Percentiles rank a stretch among this genome's conserved stretches.
These are phyloP conservation scores for Chiloscyllium plagiosum DNA, from an alignment of 2,113 vertebrate genomes.

Conservation along the genomic window DNA sequence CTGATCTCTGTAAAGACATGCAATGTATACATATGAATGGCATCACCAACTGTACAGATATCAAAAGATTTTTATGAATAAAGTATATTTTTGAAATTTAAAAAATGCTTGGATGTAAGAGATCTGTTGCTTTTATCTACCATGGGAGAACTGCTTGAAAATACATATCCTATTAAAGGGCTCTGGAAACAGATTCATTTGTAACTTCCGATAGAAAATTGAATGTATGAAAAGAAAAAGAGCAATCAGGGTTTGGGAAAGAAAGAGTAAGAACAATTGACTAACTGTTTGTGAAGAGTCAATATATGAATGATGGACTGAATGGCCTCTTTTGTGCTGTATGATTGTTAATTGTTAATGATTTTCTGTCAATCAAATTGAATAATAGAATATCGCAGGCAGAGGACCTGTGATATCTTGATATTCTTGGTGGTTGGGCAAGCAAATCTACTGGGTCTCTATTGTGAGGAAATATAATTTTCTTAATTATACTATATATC, in stretches of 20 bases:
- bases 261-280: background rate
- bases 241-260: background rate
- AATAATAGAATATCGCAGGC: background rate
- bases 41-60: no score
- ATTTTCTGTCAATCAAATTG: background rate
- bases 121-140: background rate
- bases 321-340: background rate
- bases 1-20: no score
- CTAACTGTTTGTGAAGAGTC: no score
- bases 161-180: background rate
- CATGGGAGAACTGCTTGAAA: background rate
- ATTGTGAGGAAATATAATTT: background rate
- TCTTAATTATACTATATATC: background rate
- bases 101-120: background rate
- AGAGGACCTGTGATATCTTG: background rate
- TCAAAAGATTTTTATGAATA: no score
- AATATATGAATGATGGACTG: background rate
- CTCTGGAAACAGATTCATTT: no score
- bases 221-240: background rate
- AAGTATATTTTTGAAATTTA: no score
- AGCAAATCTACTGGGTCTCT: background rate
- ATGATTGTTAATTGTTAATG: background rate
- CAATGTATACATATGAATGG: no score
- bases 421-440: background rate
- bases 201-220: no score